Conservation (phyloP, 2,888 invertebrate species). For the Cataglyphis livida region DNA sequence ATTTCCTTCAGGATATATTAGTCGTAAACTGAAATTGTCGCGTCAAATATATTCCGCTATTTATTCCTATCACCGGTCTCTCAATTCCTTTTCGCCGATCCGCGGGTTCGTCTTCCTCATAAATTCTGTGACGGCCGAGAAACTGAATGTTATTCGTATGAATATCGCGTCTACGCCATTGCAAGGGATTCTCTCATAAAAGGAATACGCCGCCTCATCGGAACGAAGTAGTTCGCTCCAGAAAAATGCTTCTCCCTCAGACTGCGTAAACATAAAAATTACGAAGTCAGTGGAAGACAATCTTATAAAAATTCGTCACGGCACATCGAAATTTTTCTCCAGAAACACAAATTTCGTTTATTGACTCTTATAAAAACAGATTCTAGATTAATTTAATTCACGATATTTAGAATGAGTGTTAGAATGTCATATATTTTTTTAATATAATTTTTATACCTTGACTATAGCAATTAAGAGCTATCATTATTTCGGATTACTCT, state of each 20-base stretch:
- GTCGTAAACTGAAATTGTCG: slow-evolving; percentile 71
- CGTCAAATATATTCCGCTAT: slow-evolving; percentile 55
- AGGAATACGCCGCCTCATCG: slow-evolving; percentile 9
- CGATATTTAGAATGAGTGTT: too few species aligned
- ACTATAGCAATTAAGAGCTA: neutral
- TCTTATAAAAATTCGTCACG: slow-evolving; percentile 22
- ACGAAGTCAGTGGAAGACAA: slow-evolving; percentile 1
- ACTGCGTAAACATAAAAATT: slow-evolving; percentile 55
- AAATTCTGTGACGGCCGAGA: slow-evolving; percentile 44
- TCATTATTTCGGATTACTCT: neutral
- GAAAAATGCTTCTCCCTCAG: neutral
- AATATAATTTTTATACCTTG: neutral
- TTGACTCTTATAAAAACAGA: neutral
- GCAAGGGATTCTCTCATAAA: slow-evolving; percentile 19
- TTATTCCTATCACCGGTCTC: slow-evolving; percentile 36
- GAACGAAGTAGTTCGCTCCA: slow-evolving; percentile 15
- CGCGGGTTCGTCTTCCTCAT: slow-evolving; percentile 37
- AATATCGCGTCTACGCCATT: slow-evolving; percentile 43
- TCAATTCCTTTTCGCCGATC: slow-evolving; percentile 34
- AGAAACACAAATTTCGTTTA: neutral
- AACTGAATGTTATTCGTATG: slow-evolving; percentile 50
- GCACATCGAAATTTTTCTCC: neutral
- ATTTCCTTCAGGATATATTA: slow-evolving; percentile 70
- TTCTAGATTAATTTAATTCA: neutral
- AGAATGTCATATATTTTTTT: neutral